These are phyloP conservation scores for Vanessa atalanta DNA, from an alignment of 1,140 invertebrate genomes.

Conservation along the genomic window DNA sequence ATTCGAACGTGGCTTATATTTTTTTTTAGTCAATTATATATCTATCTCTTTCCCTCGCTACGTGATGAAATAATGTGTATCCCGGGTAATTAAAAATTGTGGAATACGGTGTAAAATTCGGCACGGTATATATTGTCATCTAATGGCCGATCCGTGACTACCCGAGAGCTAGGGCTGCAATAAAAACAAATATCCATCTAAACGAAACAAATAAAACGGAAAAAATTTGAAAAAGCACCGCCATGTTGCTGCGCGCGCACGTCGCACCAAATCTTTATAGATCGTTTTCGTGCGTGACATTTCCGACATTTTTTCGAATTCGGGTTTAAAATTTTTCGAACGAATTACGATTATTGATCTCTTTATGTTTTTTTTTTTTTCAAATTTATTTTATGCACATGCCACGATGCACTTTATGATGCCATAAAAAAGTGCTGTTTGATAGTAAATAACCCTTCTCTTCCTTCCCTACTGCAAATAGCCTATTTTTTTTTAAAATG, in stretches of 20 bases:
- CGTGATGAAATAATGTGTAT: not conserved
- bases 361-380: slow-evolving; percentile 24
- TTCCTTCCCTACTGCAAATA: no score
- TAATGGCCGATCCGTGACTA: slow-evolving; percentile 25
- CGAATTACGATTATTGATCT: slow-evolving; percentile 33
- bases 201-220: slow-evolving; percentile 5
- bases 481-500: no score
- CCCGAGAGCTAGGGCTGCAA: slow-evolving; percentile 4
- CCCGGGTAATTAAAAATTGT: not conserved
- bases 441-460: no score
- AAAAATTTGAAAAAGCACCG: slow-evolving; percentile 2
- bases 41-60: not conserved
- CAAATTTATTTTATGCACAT: not conserved
- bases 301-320: slow-evolving; percentile 30
- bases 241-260: slow-evolving; percentile 15
- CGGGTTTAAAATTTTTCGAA: slow-evolving; percentile 28
- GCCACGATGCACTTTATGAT: no score
- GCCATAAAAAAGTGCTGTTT: no score
- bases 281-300: slow-evolving; percentile 32
- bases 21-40: no score
- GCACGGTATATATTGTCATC: not conserved
- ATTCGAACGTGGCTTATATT: no score
- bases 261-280: slow-evolving; percentile 18
- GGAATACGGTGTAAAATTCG: not conserved
- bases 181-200: slow-evolving; percentile 23